Evolutionary conservation across 1,140 invertebrate species (phyloP), one percentile per base, ranked within the genome.

Genomic region (Bradysia coprophila): DNA sequence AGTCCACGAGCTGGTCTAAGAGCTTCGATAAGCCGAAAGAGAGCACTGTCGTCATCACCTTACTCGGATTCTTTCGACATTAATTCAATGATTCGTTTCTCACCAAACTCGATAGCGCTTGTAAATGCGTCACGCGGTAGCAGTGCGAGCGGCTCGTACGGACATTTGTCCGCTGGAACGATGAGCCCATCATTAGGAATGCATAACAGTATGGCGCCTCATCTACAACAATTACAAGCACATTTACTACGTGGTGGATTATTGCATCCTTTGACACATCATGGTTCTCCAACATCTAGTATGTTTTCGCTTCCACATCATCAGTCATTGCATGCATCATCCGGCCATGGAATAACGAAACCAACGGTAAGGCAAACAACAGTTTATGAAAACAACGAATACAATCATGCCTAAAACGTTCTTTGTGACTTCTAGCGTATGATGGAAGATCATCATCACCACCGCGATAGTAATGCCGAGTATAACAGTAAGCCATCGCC

Each of bases 21-120:
- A 44, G 55, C 72, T 59, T 77, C 78, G 34, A 76, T 78, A 21
- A 81, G 79, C 53, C 74, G 90, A 21, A 97, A 96, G 56, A 68
- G 92, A 37, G 89, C 91, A 0, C 67, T 94, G 1, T 94, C 90
- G 37, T 88, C 86, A 58, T 95, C 90, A 11, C 90, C 92, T 0
- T 92, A 94, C 51, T 90, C 89, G 1, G 90, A 95, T 57, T 86
- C 85, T 10, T 75, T 94, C 53, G 90, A 95, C 59, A 80, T 97
- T 51, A 89, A 88, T 52, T 91, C 89, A 39, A 84, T 95, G 69
- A 94, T 96, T 49, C 73, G 91, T 46, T 89, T 91, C 50, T 95
- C 90, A 11, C 92, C 91, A 1, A 93, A 90, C 48, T 93, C 89
- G 28, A 62, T 96, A 43, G 81, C 83, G 18, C 78, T 91, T 37